Base-by-base conservation (phyloP, 2,113 vertebrate genomes). In the Centropristis striata region DNA sequence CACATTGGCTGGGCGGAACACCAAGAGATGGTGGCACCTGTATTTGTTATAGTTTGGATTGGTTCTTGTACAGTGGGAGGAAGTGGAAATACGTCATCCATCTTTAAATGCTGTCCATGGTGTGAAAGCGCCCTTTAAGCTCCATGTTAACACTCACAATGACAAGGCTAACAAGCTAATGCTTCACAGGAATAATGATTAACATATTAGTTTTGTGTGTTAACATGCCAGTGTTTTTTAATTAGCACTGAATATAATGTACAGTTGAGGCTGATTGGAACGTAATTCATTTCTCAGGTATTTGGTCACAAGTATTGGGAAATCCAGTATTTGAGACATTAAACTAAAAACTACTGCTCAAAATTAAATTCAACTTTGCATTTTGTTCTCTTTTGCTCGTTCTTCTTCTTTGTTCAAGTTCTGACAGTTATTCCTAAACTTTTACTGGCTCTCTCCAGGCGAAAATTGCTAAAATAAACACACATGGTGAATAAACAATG, bases 401-500 rank as follows among this genome's bases (percentile, higher is more conserved):
- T 21, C 12, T 70, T 23, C 50, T 46, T 23, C 12, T 63, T 80
- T 50, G 15, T n/a, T 37, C 21, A 12, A 47, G 8, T 58, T 69
- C 0, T 14, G 37, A 51, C 23, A 41, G 32, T 27, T 46, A 4
- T 37, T 47, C 7, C 3, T 36, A 21, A 64, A 39, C 44, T 78
- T 71, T 57, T n/a, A 18, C 28, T 47, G 27, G 1, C 27, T 32
- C 6, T 46, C 15, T 44, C 27, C 1, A 6, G 6, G 37, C 32
- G 41, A 28, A 25, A 58, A 32, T n/a, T n/a, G 41, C 41, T 66
- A 9, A 42, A 60, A 59, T 28, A 51, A 41, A 75, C 27, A 41
- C 32, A 0, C 25, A 59, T 27, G 51, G 15, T 55, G 49, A 77
- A 12, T 49, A 74, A 66, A 72, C 59, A 72, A 37, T 54, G 63